Evolutionary conservation across 2,113 vertebrate species (phyloP), one percentile per base, ranked within the genome.

Genomic region (cattle (Bos taurus)): DNA sequence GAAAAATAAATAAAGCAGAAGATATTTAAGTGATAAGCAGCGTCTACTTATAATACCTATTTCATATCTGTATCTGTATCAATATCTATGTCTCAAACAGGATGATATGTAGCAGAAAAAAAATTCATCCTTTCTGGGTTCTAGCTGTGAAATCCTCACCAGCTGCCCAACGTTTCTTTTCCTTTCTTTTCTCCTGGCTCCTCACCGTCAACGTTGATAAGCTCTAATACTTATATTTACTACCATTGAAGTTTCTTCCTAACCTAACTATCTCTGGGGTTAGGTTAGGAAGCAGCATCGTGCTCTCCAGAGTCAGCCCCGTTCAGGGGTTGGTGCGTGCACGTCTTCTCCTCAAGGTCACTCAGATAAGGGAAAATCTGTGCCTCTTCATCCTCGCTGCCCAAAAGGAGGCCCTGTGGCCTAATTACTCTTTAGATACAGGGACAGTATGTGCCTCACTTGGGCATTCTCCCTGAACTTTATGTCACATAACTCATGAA

Each of bases 301-400:
- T 52, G 40, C 40, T 64, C 11, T 81, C 59, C 5, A 7, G 36
- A 77, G 33, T 7, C 28, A 1, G 1, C 16, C 7, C 4, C 4
- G 12, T 23, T 33, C 7, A 15, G 5, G 43, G 14, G 9, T 83
- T 23, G 2, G 50, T 0, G 10, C 8, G 1, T 28, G 5, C 1
- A 26, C 10, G 10, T 43, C 9, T 23, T n/a, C 10, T 15, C 23
- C 7, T 16, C 23, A 30, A 25, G 50, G 30, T 77, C 48, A 5
- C 50, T 82, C 12, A 30, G 30, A 50, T 12, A 43, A 54, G 28
- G 16, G 9, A 56, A 89, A 14, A 3, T 17, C 11, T 30, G 43
- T 11, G 1, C 60, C 52, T 40, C 19, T 67, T 19, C n/a, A 16
- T n/a, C 54, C 33, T 28, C 13, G 0, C 23, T 5, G 12, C 19